A percentile compares a stretch with the other conserved stretches of the same genome.
These are phyloP conservation scores for Idris sp. DNA, from an alignment of 1,140 invertebrate species.

Conservation along the genomic window DNA sequence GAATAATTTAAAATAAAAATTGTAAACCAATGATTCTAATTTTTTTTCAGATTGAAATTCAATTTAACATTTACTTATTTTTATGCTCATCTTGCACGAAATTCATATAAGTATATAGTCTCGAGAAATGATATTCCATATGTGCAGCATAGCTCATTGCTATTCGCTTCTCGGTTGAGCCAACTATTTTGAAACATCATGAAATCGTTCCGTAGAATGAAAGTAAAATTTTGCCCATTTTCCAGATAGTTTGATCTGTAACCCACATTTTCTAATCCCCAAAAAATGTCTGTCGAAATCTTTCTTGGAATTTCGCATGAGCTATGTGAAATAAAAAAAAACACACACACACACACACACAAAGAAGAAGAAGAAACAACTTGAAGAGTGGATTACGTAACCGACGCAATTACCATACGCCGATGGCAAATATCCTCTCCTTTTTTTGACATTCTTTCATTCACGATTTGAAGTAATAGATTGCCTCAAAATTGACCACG, in stretches of 20 bases:
- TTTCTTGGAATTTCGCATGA: conserved; percentile 20
- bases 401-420: conserved; percentile 31
- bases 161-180: conserved; percentile 17
- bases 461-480: conserved; percentile 35
- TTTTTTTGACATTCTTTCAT: conserved; percentile 5
- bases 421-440: conserved; percentile 13
- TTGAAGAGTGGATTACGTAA: conserved; percentile 33
- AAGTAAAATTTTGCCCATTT: conserved; percentile 39
- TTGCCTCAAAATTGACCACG: conserved; percentile 38
- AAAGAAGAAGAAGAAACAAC: no score
- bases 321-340: conserved; percentile 5
- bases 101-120: no score
- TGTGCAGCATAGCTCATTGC: conserved; percentile 26
- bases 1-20: no score
- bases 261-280: conserved; percentile 23
- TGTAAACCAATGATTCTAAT: no score
- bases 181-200: conserved; percentile 27
- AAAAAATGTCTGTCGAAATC: conserved; percentile 5
- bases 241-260: neutral
- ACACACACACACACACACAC: no score
- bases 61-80: no score
- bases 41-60: no score
- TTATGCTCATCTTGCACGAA: no score
- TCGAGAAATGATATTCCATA: conserved; percentile 17
- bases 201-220: conserved; percentile 10